Base-by-base conservation (phyloP, 2,797 vertebrate genomes). In the Urocyon cinereoargenteus region DNA sequence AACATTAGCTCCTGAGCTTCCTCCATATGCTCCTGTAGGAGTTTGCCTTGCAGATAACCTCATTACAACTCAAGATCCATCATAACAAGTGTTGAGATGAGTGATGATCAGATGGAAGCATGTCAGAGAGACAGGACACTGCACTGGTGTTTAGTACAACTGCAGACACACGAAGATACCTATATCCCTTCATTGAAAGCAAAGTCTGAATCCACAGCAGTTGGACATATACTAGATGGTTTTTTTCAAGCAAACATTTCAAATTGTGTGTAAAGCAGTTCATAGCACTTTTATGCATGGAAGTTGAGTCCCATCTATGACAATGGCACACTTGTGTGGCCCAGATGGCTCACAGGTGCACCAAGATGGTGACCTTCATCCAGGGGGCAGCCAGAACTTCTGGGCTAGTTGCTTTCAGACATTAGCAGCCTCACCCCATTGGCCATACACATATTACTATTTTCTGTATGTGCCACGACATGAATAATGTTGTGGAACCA, bases 41-140 rank as follows among this genome's bases (percentile, higher is more conserved):
- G 96, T 84, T 28, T 51, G 72, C 85, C 92, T 96, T 18, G 0
- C 26, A 77, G 85, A 92, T 95, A 94, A 97, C 96, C 95, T 94
- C 64, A 92, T 92, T 92, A 45, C 21, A 31, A 78, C 95, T 91
- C 55, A 24, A 96, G 87, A 93, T 86, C 53, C 81, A 70, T 93
- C 66, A 15, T 73, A 59, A 83, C 40, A 70, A 75, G 90, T 53
- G 73, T n/a, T 61, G 81, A 21, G 18, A 53, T 64, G 83, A 90
- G 70, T 31, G 64, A 87, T 68, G 91, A 87, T 2, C 72, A 64
- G 90, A 93, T 0, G 1, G 91, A 89, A 61, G 24, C 0, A 0
- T 57, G 83, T 89, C 28, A 51, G 55, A 68, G 84, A 95, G 64
- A 72, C 0, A 8, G 57, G 84, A 77, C 57, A 5, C 24, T 0